Conservation (phyloP, 2,888 invertebrate species). For the Matsumyia berberina region DNA sequence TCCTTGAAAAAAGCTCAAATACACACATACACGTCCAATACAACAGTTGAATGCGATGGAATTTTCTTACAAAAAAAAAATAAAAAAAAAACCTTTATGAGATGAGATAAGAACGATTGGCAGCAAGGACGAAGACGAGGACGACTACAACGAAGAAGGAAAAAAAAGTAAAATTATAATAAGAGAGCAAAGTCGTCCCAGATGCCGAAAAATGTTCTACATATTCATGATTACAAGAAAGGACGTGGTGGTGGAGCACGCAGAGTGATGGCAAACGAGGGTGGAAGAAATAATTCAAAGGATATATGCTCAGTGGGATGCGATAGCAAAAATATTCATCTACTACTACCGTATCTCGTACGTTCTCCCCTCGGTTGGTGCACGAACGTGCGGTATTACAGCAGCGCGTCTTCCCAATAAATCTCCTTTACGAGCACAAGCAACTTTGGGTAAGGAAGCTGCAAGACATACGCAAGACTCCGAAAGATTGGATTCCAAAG, state of each 20-base stretch:
- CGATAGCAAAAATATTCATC: constrained; percentile 74
- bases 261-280: constrained; percentile 35
- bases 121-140: constrained; percentile 46
- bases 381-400: constrained; percentile 81
- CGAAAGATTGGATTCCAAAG: constrained; percentile 23
- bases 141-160: constrained; percentile 26
- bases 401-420: constrained; percentile 83
- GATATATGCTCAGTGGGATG: constrained; percentile 74
- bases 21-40: constrained; percentile 34
- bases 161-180: constrained; percentile 44
- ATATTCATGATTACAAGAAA: constrained; percentile 76
- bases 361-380: constrained; percentile 25
- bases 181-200: constrained; percentile 66
- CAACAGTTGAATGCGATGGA: constrained; percentile 45
- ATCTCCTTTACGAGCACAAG: constrained; percentile 83
- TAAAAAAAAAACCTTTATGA: constrained; percentile 49
- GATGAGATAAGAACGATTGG: constrained; percentile 63
- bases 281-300: constrained; percentile 68
- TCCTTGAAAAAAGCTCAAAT: constrained; percentile 40
- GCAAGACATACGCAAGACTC: constrained; percentile 62
- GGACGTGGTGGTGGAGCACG: constrained; percentile 52
- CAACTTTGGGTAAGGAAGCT: constrained; percentile 51
- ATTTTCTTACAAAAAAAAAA: constrained; percentile 34
- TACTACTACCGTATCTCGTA: constrained; percentile 47
- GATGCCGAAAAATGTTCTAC: constrained; percentile 76